A percentile compares a stretch with the other conserved stretches of the same genome.
These are phyloP conservation scores for Ptychadena robeensis DNA, from an alignment of 2,797 vertebrate species.

Conservation along the genomic window DNA sequence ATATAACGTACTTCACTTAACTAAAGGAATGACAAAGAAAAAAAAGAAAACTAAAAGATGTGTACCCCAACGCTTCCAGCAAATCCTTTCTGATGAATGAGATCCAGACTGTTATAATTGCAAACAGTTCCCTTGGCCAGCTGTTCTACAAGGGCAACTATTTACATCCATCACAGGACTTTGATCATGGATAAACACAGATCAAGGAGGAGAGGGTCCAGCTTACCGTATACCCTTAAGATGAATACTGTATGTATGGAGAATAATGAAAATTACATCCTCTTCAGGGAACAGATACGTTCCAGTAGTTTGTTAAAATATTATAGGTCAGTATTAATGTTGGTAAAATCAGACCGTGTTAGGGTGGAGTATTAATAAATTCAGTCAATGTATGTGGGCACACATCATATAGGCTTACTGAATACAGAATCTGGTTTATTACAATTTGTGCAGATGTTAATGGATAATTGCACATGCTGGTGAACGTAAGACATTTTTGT, in stretches of 20 bases:
- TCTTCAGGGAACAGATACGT: constrained; percentile 17
- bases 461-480: background rate
- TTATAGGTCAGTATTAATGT: background rate
- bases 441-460: background rate
- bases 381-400: background rate
- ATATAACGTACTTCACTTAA: background rate
- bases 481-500: constrained; percentile 6
- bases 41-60: constrained; percentile 37
- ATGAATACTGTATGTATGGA: constrained; percentile 43
- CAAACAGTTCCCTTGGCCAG: constrained; percentile 51
- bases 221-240: constrained; percentile 57
- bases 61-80: constrained; percentile 55
- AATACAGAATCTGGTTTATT: background rate
- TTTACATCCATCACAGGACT: constrained; percentile 60
- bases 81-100: constrained; percentile 57
- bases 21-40: constrained; percentile 4
- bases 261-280: constrained; percentile 49
- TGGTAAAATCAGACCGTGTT: background rate
- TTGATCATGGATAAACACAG: constrained; percentile 59
- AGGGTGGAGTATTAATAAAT: background rate
- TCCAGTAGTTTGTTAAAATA: background rate
- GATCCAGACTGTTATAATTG: constrained; percentile 56
- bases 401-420: background rate
- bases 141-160: constrained; percentile 57
- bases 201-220: constrained; percentile 58